Percentiles rank a stretch among this genome's conserved stretches.
These are phyloP conservation scores for Boloria euphrosyne DNA, from an alignment of 2,888 invertebrate species.

Conservation along the genomic window DNA sequence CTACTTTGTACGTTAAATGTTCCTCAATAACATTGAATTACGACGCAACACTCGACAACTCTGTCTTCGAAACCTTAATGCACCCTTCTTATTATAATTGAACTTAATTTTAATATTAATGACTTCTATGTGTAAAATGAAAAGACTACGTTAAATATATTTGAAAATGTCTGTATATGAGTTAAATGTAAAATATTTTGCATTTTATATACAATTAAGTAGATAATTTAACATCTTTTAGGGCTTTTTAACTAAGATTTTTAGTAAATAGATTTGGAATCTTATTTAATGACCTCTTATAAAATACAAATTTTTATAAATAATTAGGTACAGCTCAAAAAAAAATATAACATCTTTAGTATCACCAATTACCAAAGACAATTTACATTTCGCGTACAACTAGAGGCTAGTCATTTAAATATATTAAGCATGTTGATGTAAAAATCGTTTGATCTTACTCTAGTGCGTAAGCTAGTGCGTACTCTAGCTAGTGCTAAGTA, in stretches of 20 bases:
- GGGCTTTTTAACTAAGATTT: not conserved
- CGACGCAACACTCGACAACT: too few species aligned
- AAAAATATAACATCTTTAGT: too few species aligned
- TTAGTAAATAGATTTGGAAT: too few species aligned
- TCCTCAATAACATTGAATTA: too few species aligned
- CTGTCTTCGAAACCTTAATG: too few species aligned
- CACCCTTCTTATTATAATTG: too few species aligned
- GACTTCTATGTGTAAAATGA: not conserved
- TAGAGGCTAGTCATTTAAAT: constrained; percentile 38
- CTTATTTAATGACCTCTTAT: too few species aligned
- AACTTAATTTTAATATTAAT: too few species aligned
- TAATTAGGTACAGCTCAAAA: not conserved
- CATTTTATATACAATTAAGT: not conserved
- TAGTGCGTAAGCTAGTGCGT: too few species aligned
- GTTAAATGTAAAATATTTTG: not conserved
- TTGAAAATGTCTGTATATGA: not conserved
- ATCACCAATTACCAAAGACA: constrained; percentile 36
- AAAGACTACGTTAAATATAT: not conserved
- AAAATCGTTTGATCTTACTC: constrained; percentile 42
- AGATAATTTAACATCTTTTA: not conserved
- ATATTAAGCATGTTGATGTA: constrained; percentile 47
- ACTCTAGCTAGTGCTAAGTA: too few species aligned
- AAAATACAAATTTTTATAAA: not conserved
- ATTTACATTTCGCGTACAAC: constrained; percentile 28
- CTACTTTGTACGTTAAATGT: too few species aligned